Conservation (phyloP, 2,113 vertebrate genomes). For the Phaethornis superciliosus region DNA sequence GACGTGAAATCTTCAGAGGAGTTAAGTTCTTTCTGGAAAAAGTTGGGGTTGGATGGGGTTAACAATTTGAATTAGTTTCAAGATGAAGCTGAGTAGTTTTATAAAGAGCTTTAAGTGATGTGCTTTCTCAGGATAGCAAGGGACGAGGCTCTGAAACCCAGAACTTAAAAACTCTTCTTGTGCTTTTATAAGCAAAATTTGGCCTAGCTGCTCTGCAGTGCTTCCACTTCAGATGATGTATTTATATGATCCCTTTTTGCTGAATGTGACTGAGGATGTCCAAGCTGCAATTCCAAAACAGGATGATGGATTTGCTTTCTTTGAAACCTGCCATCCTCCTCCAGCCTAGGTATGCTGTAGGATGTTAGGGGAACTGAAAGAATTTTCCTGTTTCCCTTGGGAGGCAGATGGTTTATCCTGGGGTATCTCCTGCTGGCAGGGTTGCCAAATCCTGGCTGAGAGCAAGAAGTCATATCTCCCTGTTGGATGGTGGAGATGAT, state of each 20-base stretch:
- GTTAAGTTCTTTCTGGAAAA: not conserved
- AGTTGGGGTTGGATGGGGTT: not conserved
- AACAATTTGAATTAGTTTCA: not conserved
- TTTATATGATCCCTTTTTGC: not conserved
- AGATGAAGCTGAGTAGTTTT: not conserved
- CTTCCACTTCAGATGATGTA: not conserved
- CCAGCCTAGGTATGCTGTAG: not conserved
- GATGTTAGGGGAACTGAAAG: not conserved
- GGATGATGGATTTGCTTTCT: not conserved
- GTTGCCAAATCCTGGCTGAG: not conserved
- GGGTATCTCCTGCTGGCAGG: not conserved
- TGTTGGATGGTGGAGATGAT: fast-evolving
- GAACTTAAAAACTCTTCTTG: not conserved
- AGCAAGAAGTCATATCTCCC: not conserved
- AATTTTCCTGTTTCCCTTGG: not conserved
- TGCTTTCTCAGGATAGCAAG: not conserved
- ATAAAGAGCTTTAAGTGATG: not conserved
- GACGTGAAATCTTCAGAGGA: not conserved
- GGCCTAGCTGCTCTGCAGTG: not conserved
- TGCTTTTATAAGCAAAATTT: not conserved
- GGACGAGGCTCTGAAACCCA: not conserved
- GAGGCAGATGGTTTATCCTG: not conserved
- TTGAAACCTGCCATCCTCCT: not conserved
- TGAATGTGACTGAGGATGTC: not conserved
- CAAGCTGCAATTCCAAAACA: not conserved